A percentile compares a stretch with the other conserved stretches of the same genome.
Conservation (phyloP, 2,113 vertebrate genomes). For the Anolis sagrei region DNA sequence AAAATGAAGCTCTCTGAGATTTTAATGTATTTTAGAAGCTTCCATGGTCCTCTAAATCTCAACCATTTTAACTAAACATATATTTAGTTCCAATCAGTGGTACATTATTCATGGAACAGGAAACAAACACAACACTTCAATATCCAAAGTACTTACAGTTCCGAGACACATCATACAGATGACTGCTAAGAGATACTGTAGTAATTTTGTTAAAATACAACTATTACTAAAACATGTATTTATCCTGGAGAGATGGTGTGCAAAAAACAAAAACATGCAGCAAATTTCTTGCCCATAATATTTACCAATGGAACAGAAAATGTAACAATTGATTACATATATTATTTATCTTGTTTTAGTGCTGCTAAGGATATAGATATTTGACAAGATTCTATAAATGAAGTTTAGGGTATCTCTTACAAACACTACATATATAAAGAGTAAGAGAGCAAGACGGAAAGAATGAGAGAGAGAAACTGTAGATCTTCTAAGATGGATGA, state of each 20-base stretch:
- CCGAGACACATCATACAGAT: too few species aligned
- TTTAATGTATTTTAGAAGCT: background rate
- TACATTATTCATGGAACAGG: background rate
- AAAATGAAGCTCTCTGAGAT: background rate
- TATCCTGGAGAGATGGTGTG: background rate
- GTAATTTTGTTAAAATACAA: background rate
- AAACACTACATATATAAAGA: too few species aligned
- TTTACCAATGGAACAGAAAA: background rate
- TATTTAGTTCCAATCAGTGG: background rate
- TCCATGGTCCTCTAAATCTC: background rate
- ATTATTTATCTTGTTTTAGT: background rate
- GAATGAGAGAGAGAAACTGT: too few species aligned
- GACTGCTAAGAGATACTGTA: too few species aligned
- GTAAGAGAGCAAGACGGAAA: too few species aligned
- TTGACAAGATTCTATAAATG: background rate
- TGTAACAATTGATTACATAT: background rate
- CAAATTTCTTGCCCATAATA: background rate
- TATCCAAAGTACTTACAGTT: too few species aligned
- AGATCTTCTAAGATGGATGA: too few species aligned
- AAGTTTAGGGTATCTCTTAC: background rate
- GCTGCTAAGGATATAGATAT: background rate
- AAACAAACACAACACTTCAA: background rate
- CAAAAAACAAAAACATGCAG: background rate
- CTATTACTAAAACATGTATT: background rate
- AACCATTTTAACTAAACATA: background rate